Evolutionary conservation across 2,797 vertebrate genomes (phyloP).

Genomic region (Harpagifer antarcticus): DNA sequence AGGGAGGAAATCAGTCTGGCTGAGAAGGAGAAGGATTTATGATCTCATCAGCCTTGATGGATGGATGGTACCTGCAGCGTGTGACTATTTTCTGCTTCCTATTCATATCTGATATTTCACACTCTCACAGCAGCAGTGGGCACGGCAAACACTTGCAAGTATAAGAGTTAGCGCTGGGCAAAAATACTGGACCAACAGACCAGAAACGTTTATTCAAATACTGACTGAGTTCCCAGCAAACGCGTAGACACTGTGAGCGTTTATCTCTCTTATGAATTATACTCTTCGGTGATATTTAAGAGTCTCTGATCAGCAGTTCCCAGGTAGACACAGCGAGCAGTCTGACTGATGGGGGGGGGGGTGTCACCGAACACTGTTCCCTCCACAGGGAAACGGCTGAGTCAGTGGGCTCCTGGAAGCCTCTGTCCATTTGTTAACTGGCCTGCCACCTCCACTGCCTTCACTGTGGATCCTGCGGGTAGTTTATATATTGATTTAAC

Average conservation of each 20-base stretch:
- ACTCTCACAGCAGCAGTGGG: constrained; percentile 41
- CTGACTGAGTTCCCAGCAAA: constrained; percentile 56
- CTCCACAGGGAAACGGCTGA: constrained; percentile 64
- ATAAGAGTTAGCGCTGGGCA: constrained; percentile 37
- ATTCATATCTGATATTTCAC: constrained; percentile 46
- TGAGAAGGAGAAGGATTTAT: constrained; percentile 67
- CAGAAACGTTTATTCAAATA: constrained; percentile 59
- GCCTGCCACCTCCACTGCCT: constrained; percentile 78
- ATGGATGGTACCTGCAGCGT: constrained; percentile 54
- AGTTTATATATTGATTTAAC: constrained; percentile 87
- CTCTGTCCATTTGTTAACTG: constrained; percentile 80
- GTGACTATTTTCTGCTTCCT: constrained; percentile 54
- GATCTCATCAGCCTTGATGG: constrained; percentile 68
- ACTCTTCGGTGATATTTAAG: constrained; percentile 78
- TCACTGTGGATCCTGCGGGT: constrained; percentile 75
- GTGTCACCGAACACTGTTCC: constrained; percentile 34
- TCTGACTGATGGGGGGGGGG: constrained; percentile 59
- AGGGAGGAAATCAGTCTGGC: constrained; percentile 68
- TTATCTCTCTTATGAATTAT: constrained; percentile 72
- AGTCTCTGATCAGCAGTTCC: constrained; percentile 75
- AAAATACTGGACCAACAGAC: constrained; percentile 35
- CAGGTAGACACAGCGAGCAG: constrained; percentile 61
- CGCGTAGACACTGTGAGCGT: background rate
- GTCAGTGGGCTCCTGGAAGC: constrained; percentile 73
- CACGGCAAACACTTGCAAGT: constrained; percentile 22